Conservation (phyloP, 2,113 vertebrate genomes). For the Sprattus sprattus region DNA sequence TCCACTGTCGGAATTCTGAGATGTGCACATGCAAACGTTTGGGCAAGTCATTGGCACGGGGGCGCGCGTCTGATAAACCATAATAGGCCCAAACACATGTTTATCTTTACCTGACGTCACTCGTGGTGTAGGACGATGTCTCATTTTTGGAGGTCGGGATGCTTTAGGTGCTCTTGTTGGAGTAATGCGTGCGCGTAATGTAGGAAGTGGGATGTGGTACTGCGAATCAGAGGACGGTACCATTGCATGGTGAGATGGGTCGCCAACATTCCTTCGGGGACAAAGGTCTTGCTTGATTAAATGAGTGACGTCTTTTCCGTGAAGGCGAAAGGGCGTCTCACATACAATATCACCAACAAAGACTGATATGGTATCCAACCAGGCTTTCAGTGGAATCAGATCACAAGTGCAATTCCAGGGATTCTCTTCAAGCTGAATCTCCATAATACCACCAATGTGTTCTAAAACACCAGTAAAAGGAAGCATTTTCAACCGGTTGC, state of each 20-base stretch:
- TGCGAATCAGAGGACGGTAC: conserved; percentile 81
- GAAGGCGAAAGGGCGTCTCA: conserved; percentile 92
- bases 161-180: conserved; percentile 88
- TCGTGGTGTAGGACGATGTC: conserved; percentile 89
- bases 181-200: conserved; percentile 77
- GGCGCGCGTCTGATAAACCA: conserved; percentile 97
- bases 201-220: conserved; percentile 75
- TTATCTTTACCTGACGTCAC: conserved; percentile 87
- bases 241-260: conserved; percentile 74
- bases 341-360: conserved; percentile 96
- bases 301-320: conserved; percentile 94
- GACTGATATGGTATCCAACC: conserved; percentile 95
- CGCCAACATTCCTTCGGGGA: conserved; percentile 82
- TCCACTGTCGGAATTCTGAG: conserved; percentile 91
- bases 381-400: conserved; percentile 91
- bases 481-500: conserved; percentile 91
- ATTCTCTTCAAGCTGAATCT: conserved; percentile 97
- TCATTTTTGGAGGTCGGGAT: conserved; percentile 88
- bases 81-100: conserved; percentile 95
- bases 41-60: conserved; percentile 90
- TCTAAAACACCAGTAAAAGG: conserved; percentile 95
- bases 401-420: conserved; percentile 99
- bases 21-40: conserved; percentile 87
- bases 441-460: conserved; percentile 97
- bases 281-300: conserved; percentile 95